Conservation (phyloP, 1,140 invertebrate genomes). For the Adoxophyes honmai region DNA sequence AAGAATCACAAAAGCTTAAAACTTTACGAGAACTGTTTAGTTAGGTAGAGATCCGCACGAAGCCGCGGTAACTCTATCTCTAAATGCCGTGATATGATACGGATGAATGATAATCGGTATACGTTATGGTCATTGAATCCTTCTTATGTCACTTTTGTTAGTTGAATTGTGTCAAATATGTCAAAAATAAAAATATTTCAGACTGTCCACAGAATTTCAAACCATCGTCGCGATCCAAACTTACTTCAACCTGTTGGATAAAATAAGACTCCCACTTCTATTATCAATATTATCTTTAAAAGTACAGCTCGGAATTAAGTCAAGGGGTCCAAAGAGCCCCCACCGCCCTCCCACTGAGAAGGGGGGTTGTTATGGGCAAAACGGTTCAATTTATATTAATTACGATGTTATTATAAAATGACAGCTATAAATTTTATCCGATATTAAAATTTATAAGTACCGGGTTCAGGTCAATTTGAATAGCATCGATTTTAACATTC, state of each 20-base stretch:
- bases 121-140: too few species aligned
- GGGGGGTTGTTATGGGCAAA: conserved; percentile 12
- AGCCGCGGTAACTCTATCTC: too few species aligned
- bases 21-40: too few species aligned
- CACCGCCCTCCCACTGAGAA: neutral
- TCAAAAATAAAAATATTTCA: too few species aligned
- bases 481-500: neutral
- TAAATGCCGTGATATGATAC: too few species aligned
- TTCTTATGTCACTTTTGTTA: too few species aligned
- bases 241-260: conserved; percentile 1
- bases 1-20: too few species aligned
- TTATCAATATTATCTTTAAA: conserved; percentile 14
- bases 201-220: too few species aligned
- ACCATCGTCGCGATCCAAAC: too few species aligned
- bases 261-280: neutral
- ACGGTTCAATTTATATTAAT: conserved; percentile 14
- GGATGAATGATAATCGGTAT: too few species aligned
- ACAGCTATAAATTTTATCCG: conserved; percentile 7
- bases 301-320: neutral
- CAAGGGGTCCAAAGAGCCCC: neutral
- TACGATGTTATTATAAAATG: conserved; percentile 14
- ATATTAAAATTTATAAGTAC: conserved; percentile 8
- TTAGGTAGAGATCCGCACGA: too few species aligned
- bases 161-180: too few species aligned
- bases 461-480: neutral